Percentiles rank a stretch among this genome's conserved stretches.
phyloP scores from a whole-genome alignment of 2,888 invertebrate genomes.

The Lacanobia wlatinum region DNA sequence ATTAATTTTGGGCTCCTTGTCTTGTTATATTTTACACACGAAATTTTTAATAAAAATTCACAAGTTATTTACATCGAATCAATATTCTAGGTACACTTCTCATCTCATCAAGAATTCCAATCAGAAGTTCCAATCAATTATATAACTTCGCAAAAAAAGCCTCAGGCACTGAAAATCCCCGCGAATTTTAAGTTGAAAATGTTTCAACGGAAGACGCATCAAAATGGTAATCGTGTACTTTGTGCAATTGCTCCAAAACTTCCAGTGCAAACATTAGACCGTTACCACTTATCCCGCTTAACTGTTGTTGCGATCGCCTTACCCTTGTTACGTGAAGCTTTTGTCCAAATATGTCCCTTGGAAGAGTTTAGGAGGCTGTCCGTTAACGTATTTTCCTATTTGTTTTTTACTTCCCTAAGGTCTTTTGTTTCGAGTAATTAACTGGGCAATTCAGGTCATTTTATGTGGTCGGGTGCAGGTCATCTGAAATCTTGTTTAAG shows the following conservation, averaged over 20 bases:
- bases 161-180: constrained; percentile 16
- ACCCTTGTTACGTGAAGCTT: constrained; percentile 62
- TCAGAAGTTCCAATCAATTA: constrained; percentile 58
- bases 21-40: constrained; percentile 17
- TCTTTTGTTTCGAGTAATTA: constrained; percentile 50
- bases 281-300: constrained; percentile 63
- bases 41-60: constrained; percentile 20
- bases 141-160: constrained; percentile 36
- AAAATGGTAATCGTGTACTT: constrained; percentile 35
- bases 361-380: constrained; percentile 51
- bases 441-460: constrained; percentile 41
- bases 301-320: constrained; percentile 65
- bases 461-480: constrained; percentile 24
- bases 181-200: constrained; percentile 31
- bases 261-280: constrained; percentile 49
- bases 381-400: constrained; percentile 50
- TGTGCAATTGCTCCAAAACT: constrained; percentile 43
- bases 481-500: constrained; percentile 14
- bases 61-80: constrained; percentile 42
- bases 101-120: constrained; percentile 55
- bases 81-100: constrained; percentile 51
- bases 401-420: constrained; percentile 46
- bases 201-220: constrained; percentile 10
- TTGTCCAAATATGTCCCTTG: constrained; percentile 64
- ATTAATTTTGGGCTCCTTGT: constrained; percentile 20